These are phyloP conservation scores for Sus cebifrons DNA, from an alignment of 2,797 vertebrate species.

Conservation along the genomic window DNA sequence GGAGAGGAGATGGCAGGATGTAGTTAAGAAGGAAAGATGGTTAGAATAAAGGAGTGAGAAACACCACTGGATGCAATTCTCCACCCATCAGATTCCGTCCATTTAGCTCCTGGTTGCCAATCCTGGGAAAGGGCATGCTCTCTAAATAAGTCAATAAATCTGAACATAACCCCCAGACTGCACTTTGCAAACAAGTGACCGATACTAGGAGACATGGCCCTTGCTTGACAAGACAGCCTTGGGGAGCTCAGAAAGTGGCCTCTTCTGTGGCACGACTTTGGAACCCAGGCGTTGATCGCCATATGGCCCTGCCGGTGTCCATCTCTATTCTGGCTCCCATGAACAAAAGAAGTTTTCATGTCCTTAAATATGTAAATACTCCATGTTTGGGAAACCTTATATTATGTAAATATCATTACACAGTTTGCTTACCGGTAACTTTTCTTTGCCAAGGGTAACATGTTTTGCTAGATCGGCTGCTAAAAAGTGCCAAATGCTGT, in stretches of 20 bases:
- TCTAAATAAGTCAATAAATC: conserved; percentile 63
- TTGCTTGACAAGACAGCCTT: not conserved
- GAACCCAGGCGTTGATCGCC: not conserved
- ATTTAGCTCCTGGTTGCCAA: conserved; percentile 40
- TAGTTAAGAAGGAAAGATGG: conserved; percentile 38
- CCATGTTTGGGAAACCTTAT: conserved; percentile 73
- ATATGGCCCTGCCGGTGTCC: not conserved
- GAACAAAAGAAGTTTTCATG: conserved; percentile 67
- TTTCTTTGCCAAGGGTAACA: conserved; percentile 80
- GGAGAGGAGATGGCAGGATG: not conserved
- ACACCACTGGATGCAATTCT: conserved; percentile 45
- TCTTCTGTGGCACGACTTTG: not conserved
- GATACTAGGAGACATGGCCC: not conserved
- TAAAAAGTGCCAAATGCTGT: conserved; percentile 75
- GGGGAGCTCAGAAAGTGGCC: not conserved
- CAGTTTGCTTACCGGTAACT: conserved; percentile 74
- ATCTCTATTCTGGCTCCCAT: conserved; percentile 68
- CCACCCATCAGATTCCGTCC: not conserved
- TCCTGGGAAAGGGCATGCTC: conserved; percentile 61
- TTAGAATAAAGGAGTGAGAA: not conserved
- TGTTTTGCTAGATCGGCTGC: conserved; percentile 73
- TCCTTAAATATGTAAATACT: conserved; percentile 72
- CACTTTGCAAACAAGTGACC: not conserved
- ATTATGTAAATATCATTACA: conserved; percentile 75
- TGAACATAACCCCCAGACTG: not conserved